A percentile compares a stretch with the other conserved stretches of the same genome.
Evolutionary conservation across 2,888 invertebrate species (phyloP).

Genomic region (Cosmopolites sordidus): DNA sequence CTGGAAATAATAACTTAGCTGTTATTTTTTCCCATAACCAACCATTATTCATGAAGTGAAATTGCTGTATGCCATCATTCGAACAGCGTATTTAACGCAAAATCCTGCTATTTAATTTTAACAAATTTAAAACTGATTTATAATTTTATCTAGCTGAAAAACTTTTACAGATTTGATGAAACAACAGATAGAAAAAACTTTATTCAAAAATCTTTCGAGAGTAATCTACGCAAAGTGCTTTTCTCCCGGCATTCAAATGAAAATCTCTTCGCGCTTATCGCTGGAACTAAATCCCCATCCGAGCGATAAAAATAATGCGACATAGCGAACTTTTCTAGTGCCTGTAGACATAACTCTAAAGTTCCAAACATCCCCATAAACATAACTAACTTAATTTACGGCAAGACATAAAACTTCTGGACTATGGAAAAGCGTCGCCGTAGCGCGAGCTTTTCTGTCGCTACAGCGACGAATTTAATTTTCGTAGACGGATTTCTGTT

Average conservation of each 20-base stretch:
- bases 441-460: constrained; percentile 6
- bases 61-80: too few species aligned
- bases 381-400: constrained; percentile 45
- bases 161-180: too few species aligned
- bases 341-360: constrained; percentile 36
- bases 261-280: neutral
- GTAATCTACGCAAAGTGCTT: neutral
- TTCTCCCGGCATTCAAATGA: neutral
- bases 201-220: neutral
- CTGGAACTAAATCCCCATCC: constrained; percentile 23
- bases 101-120: too few species aligned
- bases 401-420: constrained; percentile 41
- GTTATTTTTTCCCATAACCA: too few species aligned
- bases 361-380: constrained; percentile 43
- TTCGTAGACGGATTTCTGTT: constrained; percentile 25
- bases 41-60: too few species aligned
- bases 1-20: too few species aligned
- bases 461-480: constrained; percentile 20
- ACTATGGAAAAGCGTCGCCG: constrained; percentile 28
- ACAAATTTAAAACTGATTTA: too few species aligned
- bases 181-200: too few species aligned
- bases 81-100: too few species aligned
- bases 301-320: constrained; percentile 28
- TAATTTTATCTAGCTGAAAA: too few species aligned
- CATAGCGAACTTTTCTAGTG: constrained; percentile 27